Conservation (phyloP, 2,113 vertebrate genomes). For the Hyla sarda region DNA sequence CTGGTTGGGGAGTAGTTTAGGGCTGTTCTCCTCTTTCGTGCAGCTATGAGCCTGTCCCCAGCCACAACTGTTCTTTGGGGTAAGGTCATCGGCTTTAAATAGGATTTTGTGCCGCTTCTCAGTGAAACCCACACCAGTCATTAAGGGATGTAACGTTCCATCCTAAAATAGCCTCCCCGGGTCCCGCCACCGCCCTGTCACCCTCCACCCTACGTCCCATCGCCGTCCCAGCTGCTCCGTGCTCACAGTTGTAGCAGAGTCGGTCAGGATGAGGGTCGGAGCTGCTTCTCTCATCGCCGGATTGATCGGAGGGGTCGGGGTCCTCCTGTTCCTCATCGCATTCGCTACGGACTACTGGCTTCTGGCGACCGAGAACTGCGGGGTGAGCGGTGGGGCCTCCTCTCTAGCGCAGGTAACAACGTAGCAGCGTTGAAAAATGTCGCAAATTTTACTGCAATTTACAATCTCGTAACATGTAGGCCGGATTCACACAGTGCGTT, state of each 20-base stretch:
- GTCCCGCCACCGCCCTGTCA: slow-evolving; percentile 27
- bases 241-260: neutral
- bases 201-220: neutral
- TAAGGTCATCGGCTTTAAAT: slow-evolving; percentile 74
- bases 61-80: slow-evolving; percentile 65
- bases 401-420: slow-evolving; percentile 28
- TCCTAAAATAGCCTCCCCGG: slow-evolving; percentile 81
- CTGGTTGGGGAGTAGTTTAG: neutral
- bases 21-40: no score
- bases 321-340: slow-evolving; percentile 81
- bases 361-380: slow-evolving; percentile 80
- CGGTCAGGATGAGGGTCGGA: slow-evolving; percentile 79
- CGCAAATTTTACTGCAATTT: no score
- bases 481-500: no score
- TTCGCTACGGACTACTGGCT: slow-evolving; percentile 90
- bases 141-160: slow-evolving; percentile 62
- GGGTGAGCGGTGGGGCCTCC: neutral
- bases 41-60: slow-evolving; percentile 53
- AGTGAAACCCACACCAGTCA: slow-evolving; percentile 75
- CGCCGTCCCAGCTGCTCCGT: slow-evolving; percentile 13
- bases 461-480: no score
- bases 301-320: slow-evolving; percentile 74
- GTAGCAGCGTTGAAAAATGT: no score
- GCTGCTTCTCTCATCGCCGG: slow-evolving; percentile 75
- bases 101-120: slow-evolving; percentile 62